Evolutionary conservation across 2,797 vertebrate genomes (phyloP).

Genomic region (Sebastes vulpes): DNA sequence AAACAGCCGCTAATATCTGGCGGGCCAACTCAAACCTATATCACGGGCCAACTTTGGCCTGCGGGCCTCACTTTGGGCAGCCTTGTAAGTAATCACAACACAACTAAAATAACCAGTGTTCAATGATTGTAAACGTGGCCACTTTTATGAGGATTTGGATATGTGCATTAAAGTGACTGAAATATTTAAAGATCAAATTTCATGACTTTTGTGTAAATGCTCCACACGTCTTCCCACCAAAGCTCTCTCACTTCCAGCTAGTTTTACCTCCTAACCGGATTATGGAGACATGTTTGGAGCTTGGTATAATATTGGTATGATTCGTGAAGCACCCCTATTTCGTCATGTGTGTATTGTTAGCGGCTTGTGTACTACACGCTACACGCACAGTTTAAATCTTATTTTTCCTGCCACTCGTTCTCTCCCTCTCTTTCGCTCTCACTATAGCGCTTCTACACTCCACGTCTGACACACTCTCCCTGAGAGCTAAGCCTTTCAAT

Average conservation of each 20-base stretch:
- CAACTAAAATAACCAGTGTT: background rate
- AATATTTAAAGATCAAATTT: background rate
- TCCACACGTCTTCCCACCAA: background rate
- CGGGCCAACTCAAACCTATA: background rate
- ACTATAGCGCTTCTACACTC: slow-evolving; percentile 50
- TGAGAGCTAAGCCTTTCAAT: slow-evolving; percentile 86
- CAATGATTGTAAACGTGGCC: background rate
- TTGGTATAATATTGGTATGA: background rate
- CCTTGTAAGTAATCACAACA: background rate
- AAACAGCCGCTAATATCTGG: no score
- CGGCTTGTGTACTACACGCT: background rate
- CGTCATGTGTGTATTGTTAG: slow-evolving; percentile 17
- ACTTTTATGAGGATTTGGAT: background rate
- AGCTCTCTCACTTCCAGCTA: background rate
- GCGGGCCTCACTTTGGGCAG: no score
- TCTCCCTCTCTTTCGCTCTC: slow-evolving; percentile 33
- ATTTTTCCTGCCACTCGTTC: slow-evolving; percentile 37
- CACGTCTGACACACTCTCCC: slow-evolving; percentile 76
- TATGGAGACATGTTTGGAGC: background rate
- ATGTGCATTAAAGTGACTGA: background rate
- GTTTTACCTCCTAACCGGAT: background rate
- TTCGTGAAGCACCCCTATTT: background rate
- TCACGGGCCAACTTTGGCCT: background rate
- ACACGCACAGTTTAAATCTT: slow-evolving; percentile 30
- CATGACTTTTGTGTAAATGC: background rate